Base-by-base conservation (phyloP, 23 tunicate species). In the Aplidium turbinatum region DNA sequence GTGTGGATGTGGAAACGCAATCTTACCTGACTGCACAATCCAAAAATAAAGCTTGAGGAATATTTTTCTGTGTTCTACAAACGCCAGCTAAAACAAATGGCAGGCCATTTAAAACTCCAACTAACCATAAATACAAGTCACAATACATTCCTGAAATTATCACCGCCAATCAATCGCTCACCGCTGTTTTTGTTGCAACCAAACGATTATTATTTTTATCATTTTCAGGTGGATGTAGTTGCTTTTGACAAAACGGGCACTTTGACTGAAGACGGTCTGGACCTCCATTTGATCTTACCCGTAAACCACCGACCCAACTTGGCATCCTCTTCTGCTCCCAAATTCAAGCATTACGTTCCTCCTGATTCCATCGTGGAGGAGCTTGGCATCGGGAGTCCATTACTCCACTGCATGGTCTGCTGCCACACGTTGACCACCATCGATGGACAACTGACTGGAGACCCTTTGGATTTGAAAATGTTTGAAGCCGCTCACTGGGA, bases 161-260 rank as follows among this genome's bases (percentile, higher is more conserved):
- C n/a, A n/a, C n/a, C n/a, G n/a, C n/a, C n/a, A n/a, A n/a, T n/a
- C n/a, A n/a, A n/a, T n/a, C n/a, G n/a, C n/a, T n/a, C n/a, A n/a
- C n/a, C n/a, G n/a, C n/a, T n/a, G n/a, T n/a, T n/a, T n/a, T n/a
- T n/a, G n/a, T n/a, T n/a, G n/a, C n/a, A n/a, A n/a, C n/a, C n/a
- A n/a, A n/a, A n/a, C n/a, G n/a, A n/a, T n/a, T n/a, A n/a, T n/a
- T n/a, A n/a, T n/a, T n/a, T n/a, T n/a, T n/a, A n/a, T n/a, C n/a
- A n/a, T n/a, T n/a, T 33, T 18, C 85, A 89, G 96, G 70, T 84
- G 32, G 97, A 91, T 47, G 82, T 91, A 36, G 91, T 91, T 1
- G 96, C 95, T 1, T 95, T 95, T 54, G 99, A 95, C 84, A 95
- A 95, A 51, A 95, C 99, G 9, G 99, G 99, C 31, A 95, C 99